Percentiles rank a stretch among this genome's conserved stretches.
phyloP scores from a whole-genome alignment of 2,113 vertebrate species.

The Maccullochella peelii region DNA sequence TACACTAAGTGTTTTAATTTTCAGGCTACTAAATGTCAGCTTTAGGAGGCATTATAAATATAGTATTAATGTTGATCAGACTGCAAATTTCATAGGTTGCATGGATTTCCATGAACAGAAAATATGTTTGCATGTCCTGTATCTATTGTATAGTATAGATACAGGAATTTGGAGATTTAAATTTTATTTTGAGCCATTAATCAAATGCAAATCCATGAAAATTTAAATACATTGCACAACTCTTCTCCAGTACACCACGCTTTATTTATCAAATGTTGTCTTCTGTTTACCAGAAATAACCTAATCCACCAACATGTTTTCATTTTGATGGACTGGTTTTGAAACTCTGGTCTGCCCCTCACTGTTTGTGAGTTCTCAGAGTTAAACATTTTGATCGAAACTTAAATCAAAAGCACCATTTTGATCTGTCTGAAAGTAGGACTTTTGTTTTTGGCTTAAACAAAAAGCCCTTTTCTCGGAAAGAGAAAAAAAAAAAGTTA shows the following conservation, averaged over 20 bases:
- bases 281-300: not conserved
- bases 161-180: not conserved
- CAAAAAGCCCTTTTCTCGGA: not conserved
- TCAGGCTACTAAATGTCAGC: not conserved
- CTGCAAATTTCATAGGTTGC: not conserved
- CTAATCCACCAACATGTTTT: not conserved
- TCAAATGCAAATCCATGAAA: not conserved
- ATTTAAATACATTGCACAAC: not conserved
- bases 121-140: not conserved
- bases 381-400: slow-evolving; percentile 1
- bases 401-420: slow-evolving; percentile 6
- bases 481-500: slow-evolving; percentile 6
- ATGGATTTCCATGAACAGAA: not conserved
- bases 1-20: not conserved
- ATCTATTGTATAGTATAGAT: not conserved
- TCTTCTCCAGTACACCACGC: not conserved
- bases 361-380: not conserved
- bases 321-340: not conserved
- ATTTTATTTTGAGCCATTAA: not conserved
- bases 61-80: not conserved
- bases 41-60: not conserved
- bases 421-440: not conserved
- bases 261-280: not conserved
- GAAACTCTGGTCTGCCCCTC: not conserved
- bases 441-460: slow-evolving; percentile 15